Evolutionary conservation across 1,140 invertebrate genomes (phyloP), one percentile per base, ranked within the genome.

Genomic region (Papilio aristodemus): DNA sequence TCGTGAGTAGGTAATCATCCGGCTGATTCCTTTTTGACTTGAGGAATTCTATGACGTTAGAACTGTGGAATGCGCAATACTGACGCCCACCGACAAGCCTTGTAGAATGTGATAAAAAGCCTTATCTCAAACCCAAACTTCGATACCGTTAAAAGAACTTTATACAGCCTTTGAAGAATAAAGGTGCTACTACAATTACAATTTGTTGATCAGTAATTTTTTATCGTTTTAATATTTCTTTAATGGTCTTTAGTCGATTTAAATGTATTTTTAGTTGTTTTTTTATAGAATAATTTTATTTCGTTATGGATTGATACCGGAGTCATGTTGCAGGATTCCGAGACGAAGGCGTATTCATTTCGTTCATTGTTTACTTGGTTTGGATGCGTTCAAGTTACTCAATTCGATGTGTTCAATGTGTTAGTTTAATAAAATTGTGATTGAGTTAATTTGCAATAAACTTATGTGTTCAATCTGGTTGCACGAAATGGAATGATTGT

Each of bases 381-480:
- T 32, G 27, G 27, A 32, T 32, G 41, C 7, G 43, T 19, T 50
- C 2, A 10, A 22, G 43, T 22, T 22, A 50, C 7, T 50, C 43
- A 13, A 7, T 22, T 22, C 10, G 43, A 19, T 10, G 17, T 22
- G 19, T 54, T 22, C 14, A 43, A 14, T 38, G 9, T 11, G 14
- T 64, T 64, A 17, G 36, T 63, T 63, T 43, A 13, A 22, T 41
- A 39, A 0, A 43, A 63, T 41, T 27, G 60, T 43, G 11, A 63
- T 63, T 63, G 5, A 38, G 11, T 66, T 66, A 32, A 50, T 66
- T 66, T 50, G 39, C 63, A 66, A 66, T 66, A 66, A 64, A 46
- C 36, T 62, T 13, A 66, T 66, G 63, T 66, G 63, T 66, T 66
- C 63, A 66, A 13, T 13, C 63, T 32, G 63, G n/a, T 41, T 66